Evolutionary conservation across 2,113 vertebrate species (phyloP), one percentile per base, ranked within the genome.

Genomic region (Notiomystis cincta): DNA sequence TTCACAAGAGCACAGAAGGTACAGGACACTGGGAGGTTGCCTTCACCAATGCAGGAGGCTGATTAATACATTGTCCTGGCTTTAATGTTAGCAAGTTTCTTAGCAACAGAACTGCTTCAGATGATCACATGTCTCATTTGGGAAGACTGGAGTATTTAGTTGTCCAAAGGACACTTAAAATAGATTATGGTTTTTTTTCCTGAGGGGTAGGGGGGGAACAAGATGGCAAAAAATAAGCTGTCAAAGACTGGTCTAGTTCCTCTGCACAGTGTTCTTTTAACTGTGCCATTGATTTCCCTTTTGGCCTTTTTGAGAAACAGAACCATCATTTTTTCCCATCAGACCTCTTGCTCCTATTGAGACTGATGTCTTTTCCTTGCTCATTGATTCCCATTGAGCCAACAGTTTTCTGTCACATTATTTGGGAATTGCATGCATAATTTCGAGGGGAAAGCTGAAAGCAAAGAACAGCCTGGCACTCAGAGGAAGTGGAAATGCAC

Each of bases 61-160:
- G 5, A 31, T 75, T 57, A 78, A 78, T 48, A 35, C 12, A 27
- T 47, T 78, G 64, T 78, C 80, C 80, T 93, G 76, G 38, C 51
- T 90, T 90, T 61, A 86, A 42, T 82, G 45, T 83, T 80, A 77
- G 30, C 42, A 92, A 70, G 66, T 92, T 82, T 69, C 90, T 95
- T 92, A 90, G 87, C 72, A 95, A 93, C 81, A 71, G 60, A 91
- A 89, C 76, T 70, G 56, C 31, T 89, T 81, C 44, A 54, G 54
- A 83, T 73, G 20, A 90, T 80, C 35, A 57, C 60, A 88, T 77
- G 22, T 28, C 45, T 87, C n/a, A 21, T 87, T 90, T 81, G 64
- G 27, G 62, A 92, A 53, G 37, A 66, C 20, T 72, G 42, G 57
- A 80, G 30, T 73, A 65, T 77, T 88, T 88, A 79, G 27, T 30